phyloP scores from a whole-genome alignment of 2,888 invertebrate species.

The Cerastis leucographa region DNA sequence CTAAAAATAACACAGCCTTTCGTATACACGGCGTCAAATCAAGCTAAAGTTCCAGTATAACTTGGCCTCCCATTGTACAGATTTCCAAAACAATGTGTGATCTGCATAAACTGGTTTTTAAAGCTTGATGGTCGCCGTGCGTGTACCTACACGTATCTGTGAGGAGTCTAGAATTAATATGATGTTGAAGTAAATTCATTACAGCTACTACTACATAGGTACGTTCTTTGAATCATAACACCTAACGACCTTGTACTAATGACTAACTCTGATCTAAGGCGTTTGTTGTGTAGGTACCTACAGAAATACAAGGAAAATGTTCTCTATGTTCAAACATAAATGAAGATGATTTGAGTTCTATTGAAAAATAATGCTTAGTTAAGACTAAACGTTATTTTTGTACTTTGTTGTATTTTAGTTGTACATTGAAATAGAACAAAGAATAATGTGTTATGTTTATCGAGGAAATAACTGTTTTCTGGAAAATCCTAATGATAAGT shows the following conservation, averaged over 20 bases:
- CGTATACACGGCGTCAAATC: too few species aligned
- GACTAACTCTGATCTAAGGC: constrained; percentile 12
- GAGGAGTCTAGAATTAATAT: not conserved
- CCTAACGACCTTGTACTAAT: constrained; percentile 32
- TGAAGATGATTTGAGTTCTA: constrained; percentile 9
- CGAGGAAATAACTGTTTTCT: not conserved
- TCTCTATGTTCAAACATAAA: constrained; percentile 7
- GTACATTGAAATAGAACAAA: constrained; percentile 22
- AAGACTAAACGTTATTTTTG: too few species aligned
- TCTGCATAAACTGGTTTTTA: too few species aligned
- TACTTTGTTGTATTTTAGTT: too few species aligned
- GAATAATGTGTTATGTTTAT: not conserved
- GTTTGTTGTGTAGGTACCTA: constrained; percentile 4
- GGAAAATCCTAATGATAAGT: constrained; percentile 8
- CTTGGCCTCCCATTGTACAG: too few species aligned
- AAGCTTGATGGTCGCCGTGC: too few species aligned
- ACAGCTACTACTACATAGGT: not conserved
- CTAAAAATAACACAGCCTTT: not conserved
- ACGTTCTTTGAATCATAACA: constrained; percentile 24
- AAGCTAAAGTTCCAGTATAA: too few species aligned
- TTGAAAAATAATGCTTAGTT: constrained; percentile 8
- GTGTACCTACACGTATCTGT: not conserved
- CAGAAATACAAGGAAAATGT: constrained; percentile 39
- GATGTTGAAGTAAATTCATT: not conserved
- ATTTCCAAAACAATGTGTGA: too few species aligned